These are phyloP conservation scores for Maccullochella peelii DNA, from an alignment of 2,113 vertebrate genomes.

Conservation along the genomic window DNA sequence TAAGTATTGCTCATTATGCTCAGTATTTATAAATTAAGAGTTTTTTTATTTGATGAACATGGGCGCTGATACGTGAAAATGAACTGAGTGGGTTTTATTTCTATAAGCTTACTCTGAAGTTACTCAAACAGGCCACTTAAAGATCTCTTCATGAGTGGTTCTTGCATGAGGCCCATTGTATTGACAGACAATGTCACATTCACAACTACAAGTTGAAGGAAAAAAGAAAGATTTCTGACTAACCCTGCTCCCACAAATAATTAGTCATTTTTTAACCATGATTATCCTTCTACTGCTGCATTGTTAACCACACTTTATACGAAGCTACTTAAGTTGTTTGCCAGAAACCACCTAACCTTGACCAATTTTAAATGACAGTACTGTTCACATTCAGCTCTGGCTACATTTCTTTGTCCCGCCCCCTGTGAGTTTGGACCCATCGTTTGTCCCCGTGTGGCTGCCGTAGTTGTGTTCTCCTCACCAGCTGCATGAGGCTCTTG, in stretches of 20 bases:
- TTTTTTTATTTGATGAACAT: no score
- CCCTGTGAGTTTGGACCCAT: not conserved
- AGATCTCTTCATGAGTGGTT: not conserved
- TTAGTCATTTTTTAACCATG: not conserved
- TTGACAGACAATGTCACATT: not conserved
- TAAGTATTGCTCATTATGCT: no score
- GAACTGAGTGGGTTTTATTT: no score
- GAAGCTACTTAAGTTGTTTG: not conserved
- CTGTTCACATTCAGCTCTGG: not conserved
- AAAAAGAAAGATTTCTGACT: not conserved
- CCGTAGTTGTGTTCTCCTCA: constrained; percentile 79
- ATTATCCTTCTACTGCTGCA: not conserved
- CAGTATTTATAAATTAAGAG: no score
- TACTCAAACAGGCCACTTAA: not conserved
- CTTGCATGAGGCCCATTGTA: not conserved
- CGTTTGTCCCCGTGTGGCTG: constrained; percentile 24
- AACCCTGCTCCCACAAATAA: not conserved
- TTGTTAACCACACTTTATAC: not conserved
- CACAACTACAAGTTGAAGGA: not conserved
- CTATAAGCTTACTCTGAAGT: not conserved
- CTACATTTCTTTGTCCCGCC: not conserved
- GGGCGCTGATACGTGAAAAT: no score
- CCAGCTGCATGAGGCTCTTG: constrained; percentile 96
- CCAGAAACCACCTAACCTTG: not conserved
- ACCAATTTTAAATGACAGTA: not conserved